Evolutionary conservation across 2,113 vertebrate genomes (phyloP), one percentile per base, ranked within the genome.

Genomic region (Phalacrocorax aristotelis): DNA sequence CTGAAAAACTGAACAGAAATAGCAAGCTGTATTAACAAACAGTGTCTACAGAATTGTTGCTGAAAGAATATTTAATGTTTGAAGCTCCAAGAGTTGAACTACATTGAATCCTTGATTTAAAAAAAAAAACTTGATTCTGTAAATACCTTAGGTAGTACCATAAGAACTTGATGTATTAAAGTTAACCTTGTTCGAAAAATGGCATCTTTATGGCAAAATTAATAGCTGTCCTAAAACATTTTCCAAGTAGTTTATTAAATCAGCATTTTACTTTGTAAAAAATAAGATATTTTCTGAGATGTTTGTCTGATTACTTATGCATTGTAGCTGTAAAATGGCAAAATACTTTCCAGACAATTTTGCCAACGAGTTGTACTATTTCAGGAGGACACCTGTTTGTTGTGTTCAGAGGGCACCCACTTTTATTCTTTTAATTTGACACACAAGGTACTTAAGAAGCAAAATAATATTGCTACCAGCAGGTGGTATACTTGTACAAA

Each of bases 401-500:
- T 85, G 9, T 38, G 13, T 61, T 82, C 26, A 78, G 40, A 61
- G 12, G 6, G 34, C 15, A 30, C 8, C 13, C 9, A 36, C 6
- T 64, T 88, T 27, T 66, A 57, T 96, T 83, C 18, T 70, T 80
- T 84, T 75, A 75, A 21, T 85, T 66, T 64, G 27, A 60, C 9
- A 44, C 27, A 36, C 10, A 27, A 46, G 17, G 7, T 83, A 7
- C 19, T 68, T 87, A 75, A 82, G 18, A 84, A 87, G 58, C 11
- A 75, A 90, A 91, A 85, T 90, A 83, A 46, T 90, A 48, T 62
- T 91, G 32, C 52, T 64, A 36, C 68, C 65, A 96, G 70, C 69
- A 90, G 78, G 32, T 92, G 80, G 87, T 55, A 88, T 85, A 20
- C 32, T 82, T 88, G 34, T 83, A 78, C 74, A 94, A 94, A 91